Conservation (phyloP, 2,888 invertebrate genomes). For the Apodemia mormo region DNA sequence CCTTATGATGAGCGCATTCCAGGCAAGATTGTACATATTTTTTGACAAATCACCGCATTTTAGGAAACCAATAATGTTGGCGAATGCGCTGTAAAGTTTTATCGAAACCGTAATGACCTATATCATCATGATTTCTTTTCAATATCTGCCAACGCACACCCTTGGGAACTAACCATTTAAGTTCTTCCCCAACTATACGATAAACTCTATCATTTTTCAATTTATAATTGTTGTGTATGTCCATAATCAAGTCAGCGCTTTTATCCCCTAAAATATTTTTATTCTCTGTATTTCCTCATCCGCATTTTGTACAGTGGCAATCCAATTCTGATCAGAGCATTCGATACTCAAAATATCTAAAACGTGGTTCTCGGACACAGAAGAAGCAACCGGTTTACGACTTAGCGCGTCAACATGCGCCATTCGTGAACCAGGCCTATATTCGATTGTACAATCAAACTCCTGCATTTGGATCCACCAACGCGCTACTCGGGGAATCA, state of each 20-base stretch:
- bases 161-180: no score
- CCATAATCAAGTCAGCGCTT: no score
- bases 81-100: constrained; percentile 36
- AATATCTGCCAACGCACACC: no score
- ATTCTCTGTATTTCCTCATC: constrained; percentile 17
- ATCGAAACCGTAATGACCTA: constrained; percentile 30
- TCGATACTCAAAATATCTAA: neutral
- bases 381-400: neutral
- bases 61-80: constrained; percentile 39
- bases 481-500: neutral
- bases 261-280: constrained; percentile 27
- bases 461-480: constrained; percentile 3
- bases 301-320: neutral
- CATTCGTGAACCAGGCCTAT: neutral
- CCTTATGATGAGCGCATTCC: no score
- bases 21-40: no score
- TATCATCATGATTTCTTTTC: no score
- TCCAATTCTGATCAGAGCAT: neutral
- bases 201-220: no score
- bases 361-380: neutral
- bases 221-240: no score
- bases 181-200: no score
- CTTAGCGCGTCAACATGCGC: neutral
- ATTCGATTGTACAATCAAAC: constrained; percentile 5
- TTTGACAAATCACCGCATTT: constrained; percentile 37